These are phyloP conservation scores for Hirundo rustica DNA, from an alignment of 2,797 vertebrate genomes.

Conservation along the genomic window DNA sequence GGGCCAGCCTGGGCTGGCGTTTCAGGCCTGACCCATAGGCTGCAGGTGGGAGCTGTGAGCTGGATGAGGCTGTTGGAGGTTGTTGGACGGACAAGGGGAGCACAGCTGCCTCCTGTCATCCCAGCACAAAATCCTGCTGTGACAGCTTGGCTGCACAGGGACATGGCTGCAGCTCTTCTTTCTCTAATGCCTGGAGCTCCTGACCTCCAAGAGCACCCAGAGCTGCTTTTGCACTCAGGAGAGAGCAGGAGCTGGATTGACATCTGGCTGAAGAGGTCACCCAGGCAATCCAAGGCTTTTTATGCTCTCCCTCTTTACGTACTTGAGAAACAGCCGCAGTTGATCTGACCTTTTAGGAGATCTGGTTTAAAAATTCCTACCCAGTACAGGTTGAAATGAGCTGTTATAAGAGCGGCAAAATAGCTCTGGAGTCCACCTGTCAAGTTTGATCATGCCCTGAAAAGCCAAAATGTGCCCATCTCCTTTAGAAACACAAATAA, in stretches of 20 bases:
- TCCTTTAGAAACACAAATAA: slow-evolving; percentile 48
- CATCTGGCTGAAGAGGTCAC: background rate
- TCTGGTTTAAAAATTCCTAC: background rate
- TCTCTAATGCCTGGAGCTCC: background rate
- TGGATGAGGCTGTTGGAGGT: background rate
- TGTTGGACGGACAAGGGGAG: background rate
- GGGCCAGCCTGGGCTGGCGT: background rate
- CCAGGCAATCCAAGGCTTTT: background rate
- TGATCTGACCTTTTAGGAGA: slow-evolving; percentile 14
- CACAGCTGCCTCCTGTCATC: background rate
- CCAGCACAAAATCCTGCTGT: accelerated
- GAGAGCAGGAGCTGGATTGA: background rate
- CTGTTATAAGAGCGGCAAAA: slow-evolving; percentile 2
- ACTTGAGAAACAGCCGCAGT: background rate
- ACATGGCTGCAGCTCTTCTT: background rate
- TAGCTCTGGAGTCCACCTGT: slow-evolving; percentile 10
- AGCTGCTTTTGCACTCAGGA: background rate
- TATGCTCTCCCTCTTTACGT: background rate
- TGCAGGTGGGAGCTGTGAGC: background rate
- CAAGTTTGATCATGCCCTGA: slow-evolving; percentile 35
- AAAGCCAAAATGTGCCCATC: slow-evolving; percentile 21
- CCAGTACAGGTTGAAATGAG: background rate
- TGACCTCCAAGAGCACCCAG: background rate
- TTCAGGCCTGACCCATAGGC: background rate
- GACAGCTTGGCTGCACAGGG: background rate